Evolutionary conservation across 92 coral and sea anemone species (phyloP).

Genomic region (Parazoanthus atlanticus): DNA sequence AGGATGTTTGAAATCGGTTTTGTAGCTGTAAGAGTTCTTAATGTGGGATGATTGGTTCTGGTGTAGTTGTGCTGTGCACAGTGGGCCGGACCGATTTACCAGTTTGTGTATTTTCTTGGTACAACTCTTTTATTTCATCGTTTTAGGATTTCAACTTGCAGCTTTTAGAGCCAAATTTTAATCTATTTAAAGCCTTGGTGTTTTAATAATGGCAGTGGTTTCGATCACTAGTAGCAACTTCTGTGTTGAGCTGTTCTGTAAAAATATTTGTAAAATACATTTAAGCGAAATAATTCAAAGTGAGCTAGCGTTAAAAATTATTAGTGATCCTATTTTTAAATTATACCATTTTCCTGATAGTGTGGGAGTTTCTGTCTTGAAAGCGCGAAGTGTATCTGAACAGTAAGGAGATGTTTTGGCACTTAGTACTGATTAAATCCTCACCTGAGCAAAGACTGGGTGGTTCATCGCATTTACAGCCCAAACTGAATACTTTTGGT

Average conservation of each 20-base stretch:
- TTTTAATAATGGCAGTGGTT: neutral
- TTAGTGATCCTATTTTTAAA: conserved; percentile 30
- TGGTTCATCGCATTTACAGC: too few relatives aligned
- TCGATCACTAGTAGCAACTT: neutral
- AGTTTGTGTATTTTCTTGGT: neutral
- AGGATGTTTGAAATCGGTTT: neutral
- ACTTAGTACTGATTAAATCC: neutral
- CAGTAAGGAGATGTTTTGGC: neutral
- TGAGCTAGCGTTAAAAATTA: conserved; percentile 22
- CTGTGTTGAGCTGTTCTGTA: conserved; percentile 45
- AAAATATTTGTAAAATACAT: conserved; percentile 35
- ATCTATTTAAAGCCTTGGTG: neutral
- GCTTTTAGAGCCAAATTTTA: conserved; percentile 5
- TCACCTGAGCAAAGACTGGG: neutral
- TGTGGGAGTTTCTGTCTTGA: neutral
- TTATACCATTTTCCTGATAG: neutral
- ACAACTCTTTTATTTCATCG: neutral
- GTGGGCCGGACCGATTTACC: neutral
- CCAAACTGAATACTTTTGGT: too few relatives aligned
- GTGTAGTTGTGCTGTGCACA: neutral
- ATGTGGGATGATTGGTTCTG: neutral
- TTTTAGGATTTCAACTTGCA: neutral
- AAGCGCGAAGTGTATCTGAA: neutral
- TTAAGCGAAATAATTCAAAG: conserved; percentile 26
- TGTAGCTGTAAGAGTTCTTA: neutral